Conservation (phyloP, 2,888 invertebrate species). For the Protodeltote pygarga region DNA sequence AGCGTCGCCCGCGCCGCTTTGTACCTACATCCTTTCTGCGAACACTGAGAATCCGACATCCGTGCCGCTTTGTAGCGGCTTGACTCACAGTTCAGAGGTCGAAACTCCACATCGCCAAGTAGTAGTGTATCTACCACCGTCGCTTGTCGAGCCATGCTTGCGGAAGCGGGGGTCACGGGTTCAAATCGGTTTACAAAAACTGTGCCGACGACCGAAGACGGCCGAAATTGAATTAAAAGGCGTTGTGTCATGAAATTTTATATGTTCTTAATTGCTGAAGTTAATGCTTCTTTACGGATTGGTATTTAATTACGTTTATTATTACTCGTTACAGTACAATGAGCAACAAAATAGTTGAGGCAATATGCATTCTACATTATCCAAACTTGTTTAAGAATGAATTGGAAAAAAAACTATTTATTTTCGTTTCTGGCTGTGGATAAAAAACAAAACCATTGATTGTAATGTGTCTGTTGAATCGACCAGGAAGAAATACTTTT, state of each 20-base stretch:
- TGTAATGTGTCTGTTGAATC: conserved; percentile 6
- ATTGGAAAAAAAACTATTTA: too few relatives aligned
- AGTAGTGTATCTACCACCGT: conserved; percentile 32
- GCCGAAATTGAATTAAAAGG: conserved; percentile 61
- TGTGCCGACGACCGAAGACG: conserved; percentile 55
- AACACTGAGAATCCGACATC: conserved; percentile 40
- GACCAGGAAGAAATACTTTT: conserved; percentile 33
- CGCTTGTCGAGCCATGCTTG: conserved; percentile 42
- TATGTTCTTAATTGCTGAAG: conserved; percentile 38
- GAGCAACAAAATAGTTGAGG: conserved; percentile 1
- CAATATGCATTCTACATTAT: neutral
- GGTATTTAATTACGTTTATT: conserved; percentile 36
- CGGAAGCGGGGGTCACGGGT: conserved; percentile 68
- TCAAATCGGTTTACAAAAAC: conserved; percentile 61
- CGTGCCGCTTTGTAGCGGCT: conserved; percentile 36
- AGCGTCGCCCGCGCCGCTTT: conserved; percentile 18
- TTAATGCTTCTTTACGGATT: conserved; percentile 32
- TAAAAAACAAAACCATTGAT: conserved; percentile 21
- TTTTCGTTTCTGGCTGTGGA: conserved; percentile 1
- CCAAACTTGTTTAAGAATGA: too few relatives aligned
- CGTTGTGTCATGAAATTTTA: conserved; percentile 44
- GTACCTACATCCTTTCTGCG: conserved; percentile 55
- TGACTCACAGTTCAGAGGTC: conserved; percentile 52
- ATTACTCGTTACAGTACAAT: conserved; percentile 20
- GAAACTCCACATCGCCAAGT: conserved; percentile 36